phyloP scores from a whole-genome alignment of 2,888 invertebrate genomes.

The Monochamus alternatus region DNA sequence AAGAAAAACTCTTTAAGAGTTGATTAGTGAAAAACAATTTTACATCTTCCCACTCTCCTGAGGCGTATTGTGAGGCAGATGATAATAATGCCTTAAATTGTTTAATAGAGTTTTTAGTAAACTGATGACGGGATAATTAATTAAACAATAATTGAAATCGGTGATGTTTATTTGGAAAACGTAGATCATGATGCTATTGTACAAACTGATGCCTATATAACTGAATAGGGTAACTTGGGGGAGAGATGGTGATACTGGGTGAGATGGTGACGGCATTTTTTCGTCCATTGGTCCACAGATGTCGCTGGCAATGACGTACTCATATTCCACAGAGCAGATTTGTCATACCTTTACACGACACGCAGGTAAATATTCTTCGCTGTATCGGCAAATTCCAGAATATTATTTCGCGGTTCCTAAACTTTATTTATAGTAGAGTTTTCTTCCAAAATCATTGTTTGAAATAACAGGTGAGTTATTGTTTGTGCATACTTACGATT shows the following conservation, averaged over 20 bases:
- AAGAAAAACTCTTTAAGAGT: too few relatives aligned
- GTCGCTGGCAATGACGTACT: not conserved
- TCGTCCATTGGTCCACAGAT: not conserved
- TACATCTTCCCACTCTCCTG: too few relatives aligned
- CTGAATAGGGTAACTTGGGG: not conserved
- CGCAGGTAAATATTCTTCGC: not conserved
- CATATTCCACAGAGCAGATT: not conserved
- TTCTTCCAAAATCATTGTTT: not conserved
- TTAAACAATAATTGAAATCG: too few relatives aligned
- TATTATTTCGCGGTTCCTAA: not conserved
- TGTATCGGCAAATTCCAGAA: not conserved
- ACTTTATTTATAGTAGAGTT: not conserved
- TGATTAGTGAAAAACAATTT: too few relatives aligned
- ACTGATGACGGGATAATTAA: too few relatives aligned
- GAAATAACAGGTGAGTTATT: not conserved
- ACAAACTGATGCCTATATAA: too few relatives aligned
- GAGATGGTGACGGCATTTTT: not conserved
- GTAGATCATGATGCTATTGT: too few relatives aligned
- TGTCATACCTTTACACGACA: not conserved
- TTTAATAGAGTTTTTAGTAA: too few relatives aligned
- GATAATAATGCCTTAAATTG: too few relatives aligned
- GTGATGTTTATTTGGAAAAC: too few relatives aligned
- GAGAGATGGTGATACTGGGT: conserved; percentile 3
- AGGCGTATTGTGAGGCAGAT: too few relatives aligned
- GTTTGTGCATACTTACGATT: not conserved